Base-by-base conservation (phyloP, 2,888 invertebrate species). In the Philaethria dido region DNA sequence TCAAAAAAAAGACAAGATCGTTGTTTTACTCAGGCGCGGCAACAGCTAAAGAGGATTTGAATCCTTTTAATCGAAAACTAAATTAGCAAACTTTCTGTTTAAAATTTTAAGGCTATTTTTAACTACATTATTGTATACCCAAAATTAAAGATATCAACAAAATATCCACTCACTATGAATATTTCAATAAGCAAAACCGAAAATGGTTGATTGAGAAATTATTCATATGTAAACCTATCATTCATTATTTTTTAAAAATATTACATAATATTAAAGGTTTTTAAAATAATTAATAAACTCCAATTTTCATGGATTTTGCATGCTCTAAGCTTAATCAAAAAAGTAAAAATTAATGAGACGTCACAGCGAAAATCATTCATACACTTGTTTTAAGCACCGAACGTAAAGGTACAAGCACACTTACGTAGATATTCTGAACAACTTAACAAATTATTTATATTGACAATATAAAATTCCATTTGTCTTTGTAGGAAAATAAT, bases 1-100 rank as follows among this genome's bases (percentile, higher is more conserved):
- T n/a, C n/a, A n/a, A n/a, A n/a, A n/a, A n/a, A n/a, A n/a, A n/a
- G n/a, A n/a, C n/a, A n/a, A n/a, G n/a, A n/a, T n/a, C n/a, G n/a
- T n/a, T n/a, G n/a, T n/a, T n/a, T n/a, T n/a, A n/a, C n/a, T n/a
- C n/a, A n/a, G n/a, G n/a, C n/a, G n/a, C n/a, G n/a, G n/a, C n/a
- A n/a, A n/a, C n/a, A n/a, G n/a, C n/a, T n/a, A n/a, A n/a, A n/a
- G n/a, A n/a, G 73, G 80, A 85, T 88, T 87, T 82, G 85, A 82
- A 84, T 89, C 88, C 87, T 86, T 87, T 86, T 87, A 81, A 74
- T 78, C 81, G 76, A 86, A 88, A 89, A 84, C 79, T n/a, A n/a
- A n/a, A n/a, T n/a, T n/a, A n/a, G n/a, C n/a, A n/a, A n/a, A n/a
- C n/a, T n/a, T n/a, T n/a, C n/a, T n/a, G n/a, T n/a, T n/a, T n/a